Conservation (phyloP, 2,888 invertebrate species). For the Siphlonurus alternatus region DNA sequence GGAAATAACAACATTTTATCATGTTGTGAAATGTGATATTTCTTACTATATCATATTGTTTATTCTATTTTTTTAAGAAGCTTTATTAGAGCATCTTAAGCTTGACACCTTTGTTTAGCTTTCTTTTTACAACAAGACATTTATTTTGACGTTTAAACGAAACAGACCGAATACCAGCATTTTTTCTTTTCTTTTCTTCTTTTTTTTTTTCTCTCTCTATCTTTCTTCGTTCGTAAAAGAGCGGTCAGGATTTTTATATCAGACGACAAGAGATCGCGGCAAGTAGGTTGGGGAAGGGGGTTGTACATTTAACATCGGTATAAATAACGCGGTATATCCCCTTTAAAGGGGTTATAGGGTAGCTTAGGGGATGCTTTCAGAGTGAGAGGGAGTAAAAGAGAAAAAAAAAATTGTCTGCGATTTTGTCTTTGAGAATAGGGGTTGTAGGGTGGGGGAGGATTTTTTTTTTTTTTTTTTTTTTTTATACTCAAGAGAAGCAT, state of each 20-base stretch:
- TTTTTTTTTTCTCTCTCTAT: too few relatives aligned
- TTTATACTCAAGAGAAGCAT: conserved; percentile 1
- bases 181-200: not conserved
- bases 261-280: not conserved
- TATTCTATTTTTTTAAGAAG: too few relatives aligned
- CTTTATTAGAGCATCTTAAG: not conserved
- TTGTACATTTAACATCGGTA: conserved; percentile 1
- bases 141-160: not conserved
- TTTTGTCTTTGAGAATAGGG: conserved; percentile 2
- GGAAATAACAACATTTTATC: too few relatives aligned
- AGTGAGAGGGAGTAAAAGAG: not conserved
- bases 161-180: not conserved
- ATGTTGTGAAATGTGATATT: too few relatives aligned
- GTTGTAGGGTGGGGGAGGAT: not conserved
- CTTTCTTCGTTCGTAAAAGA: not conserved
- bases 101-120: not conserved
- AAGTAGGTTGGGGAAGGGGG: not conserved
- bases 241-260: not conserved
- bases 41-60: too few relatives aligned
- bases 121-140: not conserved
- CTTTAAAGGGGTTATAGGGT: conserved; percentile 4
- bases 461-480: too few relatives aligned
- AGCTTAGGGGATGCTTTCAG: not conserved
- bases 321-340: conserved; percentile 1
- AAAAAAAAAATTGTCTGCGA: not conserved